Base-by-base conservation (phyloP, 30 jellyfish, hydroid and myxozoan genomes). In the Chrysaora quinquecirrha region DNA sequence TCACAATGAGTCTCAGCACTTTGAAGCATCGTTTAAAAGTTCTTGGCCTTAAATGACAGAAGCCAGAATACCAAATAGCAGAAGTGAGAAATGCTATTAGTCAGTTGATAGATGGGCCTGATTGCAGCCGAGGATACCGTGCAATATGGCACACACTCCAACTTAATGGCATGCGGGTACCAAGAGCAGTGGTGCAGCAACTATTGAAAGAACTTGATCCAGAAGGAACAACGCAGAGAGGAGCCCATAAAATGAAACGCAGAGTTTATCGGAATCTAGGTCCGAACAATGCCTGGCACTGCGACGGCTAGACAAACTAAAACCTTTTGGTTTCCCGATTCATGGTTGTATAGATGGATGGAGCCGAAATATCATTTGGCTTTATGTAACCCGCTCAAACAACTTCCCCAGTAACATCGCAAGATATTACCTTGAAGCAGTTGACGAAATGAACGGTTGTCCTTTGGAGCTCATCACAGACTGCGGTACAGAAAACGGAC, bases 111-210 rank as follows among this genome's bases (percentile, higher is more conserved):
- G n/a, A n/a, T n/a, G n/a, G n/a, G n/a, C n/a, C n/a, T n/a, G n/a
- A n/a, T n/a, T n/a, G n/a, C n/a, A n/a, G n/a, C n/a, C 32, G 79
- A n/a, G 87, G 87, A 7, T 75, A 75, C 28, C 28, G 87, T 14
- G 54, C 82, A 9, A 38, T 75, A 47, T 50, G 82, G 82, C 87
- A 75, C 56, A 14, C 87, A 3, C 56, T 75, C 4, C 1, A 50
- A 75, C 52, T 46, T 9, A n/a, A 52, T 4, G 87, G 87, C 6
- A 25, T 75, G 25, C 20, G 60, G 48, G 83, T 50, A 18, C 87
- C 83, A 19, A 50, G 87, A 14, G 24, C 7, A 75, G 24, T 47
- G 10, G 87, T 75, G 7, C 81, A 52, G 0, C 50, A 54, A 27
- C 22, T 75, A 6, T 20, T 75, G 58, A 47, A 50, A 22, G 67